Evolutionary conservation across 1,140 invertebrate genomes (phyloP), one percentile per base, ranked within the genome.

Genomic region (Meloidogyne exigua): DNA sequence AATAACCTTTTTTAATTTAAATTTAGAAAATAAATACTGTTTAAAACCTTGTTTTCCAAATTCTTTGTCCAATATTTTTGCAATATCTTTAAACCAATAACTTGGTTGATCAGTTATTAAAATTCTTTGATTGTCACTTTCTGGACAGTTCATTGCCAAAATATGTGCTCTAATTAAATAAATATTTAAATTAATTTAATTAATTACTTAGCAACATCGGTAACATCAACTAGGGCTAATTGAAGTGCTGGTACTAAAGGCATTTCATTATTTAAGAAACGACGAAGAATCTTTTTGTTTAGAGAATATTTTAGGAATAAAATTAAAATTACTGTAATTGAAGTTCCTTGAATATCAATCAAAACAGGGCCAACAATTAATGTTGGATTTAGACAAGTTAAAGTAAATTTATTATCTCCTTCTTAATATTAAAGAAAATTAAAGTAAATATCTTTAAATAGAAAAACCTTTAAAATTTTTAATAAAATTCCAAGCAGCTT

Each of bases 401-500:
- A 78, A 82, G 90, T 89, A 74, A 91, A 89, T 74, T 88, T 89
- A n/a, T 90, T 86, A 42, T 86, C 84, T 26, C 88, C 87, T 23
- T 68, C 32, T 65, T n/a, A 36, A 10, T 3, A 32, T 32, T 32
- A 13, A 74, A 74, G 32, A 74, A 12, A 39, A 67, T 63, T 49
- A 49, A 44, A 23, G 62, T 28, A 70, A 25, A n/a, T n/a, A n/a
- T n/a, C n/a, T n/a, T 18, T 10, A 21, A 25, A 76, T 32, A 66
- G 63, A 68, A 5, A 69, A 64, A 42, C 64, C 72, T 42, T 77
- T 62, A 26, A 85, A 63, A 25, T 36, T 71, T 32, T 83, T 78
- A 18, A 78, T 84, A 82, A 89, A 91, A 71, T 91, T 89, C 90
- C 91, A 91, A 1, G 91, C 91, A 68, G 89, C 89, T 82, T 88